A percentile compares a stretch with the other conserved stretches of the same genome.
phyloP scores from a whole-genome alignment of 2,797 vertebrate species.

The Catamblyrhynchus diadema region DNA sequence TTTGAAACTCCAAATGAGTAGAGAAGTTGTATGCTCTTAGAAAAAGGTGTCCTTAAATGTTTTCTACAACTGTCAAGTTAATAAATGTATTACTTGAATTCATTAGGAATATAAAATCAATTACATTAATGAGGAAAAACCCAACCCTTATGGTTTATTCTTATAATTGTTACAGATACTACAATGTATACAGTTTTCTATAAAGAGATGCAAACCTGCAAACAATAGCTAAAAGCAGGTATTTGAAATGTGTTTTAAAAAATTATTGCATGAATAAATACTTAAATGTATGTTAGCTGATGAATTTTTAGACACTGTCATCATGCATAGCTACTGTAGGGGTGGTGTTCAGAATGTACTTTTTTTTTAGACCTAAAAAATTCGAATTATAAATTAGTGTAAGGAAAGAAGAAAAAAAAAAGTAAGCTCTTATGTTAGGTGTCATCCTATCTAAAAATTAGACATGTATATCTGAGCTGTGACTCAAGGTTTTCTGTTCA shows the following conservation, averaged over 20 bases:
- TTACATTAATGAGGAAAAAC: neutral
- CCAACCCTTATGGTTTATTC: neutral
- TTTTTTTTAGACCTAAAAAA: neutral
- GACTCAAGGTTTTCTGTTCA: neutral
- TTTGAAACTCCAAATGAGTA: neutral
- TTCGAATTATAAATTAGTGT: neutral
- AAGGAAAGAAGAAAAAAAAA: accelerated
- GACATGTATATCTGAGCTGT: neutral
- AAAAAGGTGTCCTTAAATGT: neutral
- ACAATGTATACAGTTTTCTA: neutral
- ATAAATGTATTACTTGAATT: neutral
- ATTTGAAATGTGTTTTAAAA: neutral
- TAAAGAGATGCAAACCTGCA: neutral
- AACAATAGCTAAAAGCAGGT: neutral
- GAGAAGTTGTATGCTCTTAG: neutral
- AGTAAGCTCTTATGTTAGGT: neutral
- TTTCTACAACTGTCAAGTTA: neutral
- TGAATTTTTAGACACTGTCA: neutral
- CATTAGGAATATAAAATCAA: neutral
- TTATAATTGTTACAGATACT: neutral
- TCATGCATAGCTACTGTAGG: neutral
- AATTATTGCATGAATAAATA: neutral
- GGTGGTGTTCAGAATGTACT: neutral
- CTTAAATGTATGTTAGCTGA: neutral
- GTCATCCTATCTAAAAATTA: neutral